These are phyloP conservation scores for Pogonocichla stellata DNA, from an alignment of 2,113 vertebrate genomes.

Conservation along the genomic window DNA sequence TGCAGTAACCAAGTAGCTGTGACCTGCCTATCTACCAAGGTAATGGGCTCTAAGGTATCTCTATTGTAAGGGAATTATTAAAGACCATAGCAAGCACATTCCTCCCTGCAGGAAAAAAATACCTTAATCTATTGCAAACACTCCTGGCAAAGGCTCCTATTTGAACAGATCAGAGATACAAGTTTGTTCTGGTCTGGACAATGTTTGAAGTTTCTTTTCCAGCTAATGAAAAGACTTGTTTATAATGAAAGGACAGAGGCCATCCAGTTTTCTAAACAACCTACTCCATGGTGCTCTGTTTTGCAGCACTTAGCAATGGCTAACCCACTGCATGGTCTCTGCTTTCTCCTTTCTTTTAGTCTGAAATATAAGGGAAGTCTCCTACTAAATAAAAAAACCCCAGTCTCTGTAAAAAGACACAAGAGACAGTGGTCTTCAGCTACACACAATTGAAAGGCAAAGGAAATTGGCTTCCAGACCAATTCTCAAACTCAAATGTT, in stretches of 20 bases:
- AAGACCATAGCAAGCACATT: constrained; percentile 18
- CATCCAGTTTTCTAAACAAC: constrained; percentile 46
- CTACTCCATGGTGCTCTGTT: background rate
- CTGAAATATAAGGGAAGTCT: background rate
- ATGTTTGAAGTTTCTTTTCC: constrained; percentile 20
- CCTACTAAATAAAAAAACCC: background rate
- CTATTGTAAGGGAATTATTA: constrained; percentile 17
- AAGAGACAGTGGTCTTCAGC: background rate
- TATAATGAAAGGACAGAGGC: constrained; percentile 26
- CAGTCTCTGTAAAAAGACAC: background rate
- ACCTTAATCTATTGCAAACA: constrained; percentile 26
- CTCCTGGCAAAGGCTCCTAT: background rate
- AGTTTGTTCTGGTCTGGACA: constrained; percentile 41
- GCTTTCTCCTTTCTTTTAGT: background rate
- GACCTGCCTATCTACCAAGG: constrained; percentile 9
- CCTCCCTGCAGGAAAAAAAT: constrained; percentile 16
- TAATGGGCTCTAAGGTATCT: constrained; percentile 1
- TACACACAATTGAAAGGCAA: background rate
- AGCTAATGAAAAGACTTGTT: constrained; percentile 33
- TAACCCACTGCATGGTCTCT: background rate
- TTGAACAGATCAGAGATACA: constrained; percentile 42
- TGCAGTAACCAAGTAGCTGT: background rate
- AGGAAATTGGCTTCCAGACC: background rate
- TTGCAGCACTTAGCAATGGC: background rate
- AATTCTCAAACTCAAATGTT: background rate